Evolutionary conservation across 2,113 vertebrate species (phyloP).

Genomic region (Thinocorus orbignyianus): DNA sequence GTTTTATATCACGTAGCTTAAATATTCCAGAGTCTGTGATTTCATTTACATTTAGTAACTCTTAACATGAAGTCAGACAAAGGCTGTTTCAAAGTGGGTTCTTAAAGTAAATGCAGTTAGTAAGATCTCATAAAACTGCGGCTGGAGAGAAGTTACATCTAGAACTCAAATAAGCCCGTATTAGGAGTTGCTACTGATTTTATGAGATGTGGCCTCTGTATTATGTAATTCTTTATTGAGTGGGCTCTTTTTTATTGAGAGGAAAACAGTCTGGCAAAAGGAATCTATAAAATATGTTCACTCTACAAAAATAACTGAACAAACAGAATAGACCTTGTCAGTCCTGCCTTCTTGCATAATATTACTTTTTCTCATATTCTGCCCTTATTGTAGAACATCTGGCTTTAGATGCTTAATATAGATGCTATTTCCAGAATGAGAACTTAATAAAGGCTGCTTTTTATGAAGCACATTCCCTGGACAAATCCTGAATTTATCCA

Average conservation of each 20-base stretch:
- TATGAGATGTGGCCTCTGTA: background rate
- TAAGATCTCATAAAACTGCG: background rate
- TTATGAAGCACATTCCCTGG: conserved; percentile 14
- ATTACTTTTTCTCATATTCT: background rate
- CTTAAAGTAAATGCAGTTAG: background rate
- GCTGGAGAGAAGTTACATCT: background rate
- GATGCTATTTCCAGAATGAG: background rate
- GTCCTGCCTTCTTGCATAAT: background rate
- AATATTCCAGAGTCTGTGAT: background rate
- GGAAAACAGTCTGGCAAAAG: background rate
- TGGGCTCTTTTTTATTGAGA: background rate
- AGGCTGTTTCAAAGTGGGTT: background rate
- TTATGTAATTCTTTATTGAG: background rate
- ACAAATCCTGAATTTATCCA: conserved; percentile 11
- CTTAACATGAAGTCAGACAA: background rate
- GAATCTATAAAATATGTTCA: background rate
- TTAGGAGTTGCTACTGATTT: background rate
- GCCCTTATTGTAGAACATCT: background rate
- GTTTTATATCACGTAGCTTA: background rate
- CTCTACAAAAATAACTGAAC: background rate
- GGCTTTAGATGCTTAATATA: background rate
- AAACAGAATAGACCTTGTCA: background rate
- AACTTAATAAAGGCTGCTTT: conserved; percentile 20
- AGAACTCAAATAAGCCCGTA: background rate
- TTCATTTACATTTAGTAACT: background rate